phyloP scores from a whole-genome alignment of 2,797 vertebrate species.

The Eulemur mongoz region DNA sequence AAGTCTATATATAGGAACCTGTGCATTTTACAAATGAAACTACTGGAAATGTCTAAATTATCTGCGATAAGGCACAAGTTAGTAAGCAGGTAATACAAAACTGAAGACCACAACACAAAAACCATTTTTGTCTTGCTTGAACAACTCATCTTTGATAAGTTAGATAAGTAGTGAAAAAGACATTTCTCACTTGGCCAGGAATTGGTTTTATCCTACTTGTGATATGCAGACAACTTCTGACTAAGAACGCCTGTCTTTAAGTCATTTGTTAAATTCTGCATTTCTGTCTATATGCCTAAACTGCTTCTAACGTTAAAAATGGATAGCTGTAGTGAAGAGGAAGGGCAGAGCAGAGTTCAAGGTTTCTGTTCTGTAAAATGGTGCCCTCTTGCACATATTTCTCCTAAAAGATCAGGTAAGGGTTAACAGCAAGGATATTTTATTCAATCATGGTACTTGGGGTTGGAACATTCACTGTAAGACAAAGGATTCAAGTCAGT shows the following conservation, averaged over 20 bases:
- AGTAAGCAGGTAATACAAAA: background rate
- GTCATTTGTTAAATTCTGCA: background rate
- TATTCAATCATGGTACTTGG: background rate
- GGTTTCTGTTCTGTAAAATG: background rate
- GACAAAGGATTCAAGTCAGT: background rate
- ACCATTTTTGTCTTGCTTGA: background rate
- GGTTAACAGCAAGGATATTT: background rate
- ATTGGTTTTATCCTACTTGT: background rate
- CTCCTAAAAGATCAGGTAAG: background rate
- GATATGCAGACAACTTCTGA: background rate
- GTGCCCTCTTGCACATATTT: background rate
- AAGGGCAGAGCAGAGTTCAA: background rate
- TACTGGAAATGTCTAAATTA: background rate
- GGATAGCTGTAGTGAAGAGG: background rate
- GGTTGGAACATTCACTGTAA: background rate
- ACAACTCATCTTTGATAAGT: background rate
- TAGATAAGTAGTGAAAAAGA: background rate
- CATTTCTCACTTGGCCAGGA: background rate
- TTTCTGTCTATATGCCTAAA: background rate
- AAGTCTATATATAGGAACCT: background rate
- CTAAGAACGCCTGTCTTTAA: background rate
- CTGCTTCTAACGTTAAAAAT: background rate
- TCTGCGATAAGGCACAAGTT: background rate
- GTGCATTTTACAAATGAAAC: background rate
- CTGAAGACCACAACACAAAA: background rate